Percentiles rank a stretch among this genome's conserved stretches.
phyloP scores from a whole-genome alignment of 1,140 invertebrate genomes.

The Asbolus verrucosus region DNA sequence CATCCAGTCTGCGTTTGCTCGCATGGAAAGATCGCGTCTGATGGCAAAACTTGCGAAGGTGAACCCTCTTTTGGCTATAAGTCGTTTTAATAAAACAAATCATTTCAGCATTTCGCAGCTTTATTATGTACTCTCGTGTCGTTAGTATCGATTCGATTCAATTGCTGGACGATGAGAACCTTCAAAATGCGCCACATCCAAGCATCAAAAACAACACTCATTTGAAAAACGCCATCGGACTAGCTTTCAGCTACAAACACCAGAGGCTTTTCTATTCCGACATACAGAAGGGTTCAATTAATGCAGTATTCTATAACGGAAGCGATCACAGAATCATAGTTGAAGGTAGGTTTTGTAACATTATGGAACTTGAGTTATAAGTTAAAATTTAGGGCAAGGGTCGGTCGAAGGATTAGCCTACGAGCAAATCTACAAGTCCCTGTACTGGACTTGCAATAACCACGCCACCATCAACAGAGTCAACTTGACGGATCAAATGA shows the following conservation, averaged over 20 bases:
- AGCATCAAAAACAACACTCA: constrained; percentile 77
- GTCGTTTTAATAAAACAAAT: too few species aligned
- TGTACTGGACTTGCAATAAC: constrained; percentile 91
- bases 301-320: constrained; percentile 87
- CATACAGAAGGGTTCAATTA: constrained; percentile 86
- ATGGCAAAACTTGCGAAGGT: constrained; percentile 75
- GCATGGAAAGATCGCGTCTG: constrained; percentile 75
- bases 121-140: constrained; percentile 81
- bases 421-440: constrained; percentile 72
- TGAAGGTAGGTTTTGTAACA: constrained; percentile 70
- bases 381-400: constrained; percentile 72
- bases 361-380: constrained; percentile 9
- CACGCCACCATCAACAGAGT: constrained; percentile 80
- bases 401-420: constrained; percentile 88
- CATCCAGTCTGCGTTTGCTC: constrained; percentile 78
- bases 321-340: constrained; percentile 76
- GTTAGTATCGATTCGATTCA: constrained; percentile 82
- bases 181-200: constrained; percentile 81
- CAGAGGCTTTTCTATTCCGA: constrained; percentile 87
- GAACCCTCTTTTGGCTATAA: constrained; percentile 52
- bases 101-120: constrained; percentile 77
- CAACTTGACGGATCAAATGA: constrained; percentile 65
- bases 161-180: constrained; percentile 76
- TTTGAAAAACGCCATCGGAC: constrained; percentile 87
- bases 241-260: constrained; percentile 81